These are phyloP conservation scores for Clavelina lepadiformis DNA, from an alignment of 23 tunicate genomes.

Conservation along the genomic window DNA sequence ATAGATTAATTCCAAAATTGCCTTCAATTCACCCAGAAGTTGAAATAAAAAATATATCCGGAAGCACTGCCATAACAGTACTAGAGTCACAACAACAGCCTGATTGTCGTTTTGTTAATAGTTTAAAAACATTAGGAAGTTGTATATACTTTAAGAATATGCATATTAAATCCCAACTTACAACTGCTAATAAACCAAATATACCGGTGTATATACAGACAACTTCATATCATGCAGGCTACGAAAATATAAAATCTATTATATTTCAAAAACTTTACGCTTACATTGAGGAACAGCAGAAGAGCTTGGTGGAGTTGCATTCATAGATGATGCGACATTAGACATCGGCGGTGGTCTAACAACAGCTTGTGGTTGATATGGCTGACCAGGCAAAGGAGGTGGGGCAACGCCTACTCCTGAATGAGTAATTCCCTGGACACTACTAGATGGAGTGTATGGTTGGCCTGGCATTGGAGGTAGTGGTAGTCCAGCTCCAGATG, in stretches of 20 bases:
- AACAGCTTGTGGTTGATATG: conserved; percentile 10
- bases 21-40: too few species aligned
- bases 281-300: background rate
- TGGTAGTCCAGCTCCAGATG: background rate
- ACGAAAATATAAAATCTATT: background rate
- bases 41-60: too few species aligned
- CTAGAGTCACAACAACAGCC: too few species aligned
- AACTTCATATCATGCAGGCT: background rate
- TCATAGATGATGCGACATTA: background rate
- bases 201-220: background rate
- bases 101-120: too few species aligned
- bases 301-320: background rate
- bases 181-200: too few species aligned
- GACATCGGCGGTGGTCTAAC: background rate
- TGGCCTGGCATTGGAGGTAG: conserved; percentile 59
- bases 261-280: background rate
- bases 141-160: too few species aligned
- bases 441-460: conserved; percentile 3
- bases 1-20: too few species aligned
- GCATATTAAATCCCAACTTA: too few species aligned
- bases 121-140: too few species aligned
- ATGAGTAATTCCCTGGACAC: background rate
- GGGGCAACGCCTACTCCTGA: background rate
- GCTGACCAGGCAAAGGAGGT: conserved; percentile 36
- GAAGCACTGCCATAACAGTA: too few species aligned